Conservation (phyloP, 2,888 invertebrate species). For the Catocala fraxini region DNA sequence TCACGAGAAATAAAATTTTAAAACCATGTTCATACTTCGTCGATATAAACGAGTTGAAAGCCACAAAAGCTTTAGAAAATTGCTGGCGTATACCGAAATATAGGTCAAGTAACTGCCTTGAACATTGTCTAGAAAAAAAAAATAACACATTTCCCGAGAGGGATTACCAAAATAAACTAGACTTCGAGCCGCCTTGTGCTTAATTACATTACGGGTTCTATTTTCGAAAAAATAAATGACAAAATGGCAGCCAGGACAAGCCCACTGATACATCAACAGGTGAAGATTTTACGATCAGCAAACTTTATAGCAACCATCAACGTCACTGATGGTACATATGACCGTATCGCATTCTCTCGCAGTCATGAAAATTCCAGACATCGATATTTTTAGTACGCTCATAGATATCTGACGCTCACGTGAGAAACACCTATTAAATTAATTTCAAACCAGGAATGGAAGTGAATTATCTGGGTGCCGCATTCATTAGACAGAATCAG, state of each 20-base stretch:
- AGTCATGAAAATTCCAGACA: slow-evolving; percentile 66
- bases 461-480: slow-evolving; percentile 54
- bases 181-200: slow-evolving; percentile 71
- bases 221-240: slow-evolving; percentile 33
- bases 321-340: slow-evolving; percentile 60
- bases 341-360: slow-evolving; percentile 63
- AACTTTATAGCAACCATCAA: slow-evolving; percentile 62
- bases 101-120: slow-evolving; percentile 67
- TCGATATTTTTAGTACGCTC: slow-evolving; percentile 68
- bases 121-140: slow-evolving; percentile 62
- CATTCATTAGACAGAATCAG: slow-evolving; percentile 53
- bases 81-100: slow-evolving; percentile 53
- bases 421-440: slow-evolving; percentile 59
- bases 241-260: slow-evolving; percentile 51
- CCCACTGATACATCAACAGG: slow-evolving; percentile 57
- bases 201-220: slow-evolving; percentile 65
- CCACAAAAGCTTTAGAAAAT: slow-evolving; percentile 35
- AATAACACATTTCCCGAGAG: slow-evolving; percentile 57
- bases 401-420: slow-evolving; percentile 60
- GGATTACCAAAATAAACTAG: slow-evolving; percentile 64
- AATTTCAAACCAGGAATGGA: slow-evolving; percentile 52
- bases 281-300: slow-evolving; percentile 61
- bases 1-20: slow-evolving; percentile 10
- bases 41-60: slow-evolving; percentile 23
- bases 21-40: slow-evolving; percentile 19